These are phyloP conservation scores for Mesaphorura yosii DNA, from an alignment of 1,140 invertebrate species.

Conservation along the genomic window DNA sequence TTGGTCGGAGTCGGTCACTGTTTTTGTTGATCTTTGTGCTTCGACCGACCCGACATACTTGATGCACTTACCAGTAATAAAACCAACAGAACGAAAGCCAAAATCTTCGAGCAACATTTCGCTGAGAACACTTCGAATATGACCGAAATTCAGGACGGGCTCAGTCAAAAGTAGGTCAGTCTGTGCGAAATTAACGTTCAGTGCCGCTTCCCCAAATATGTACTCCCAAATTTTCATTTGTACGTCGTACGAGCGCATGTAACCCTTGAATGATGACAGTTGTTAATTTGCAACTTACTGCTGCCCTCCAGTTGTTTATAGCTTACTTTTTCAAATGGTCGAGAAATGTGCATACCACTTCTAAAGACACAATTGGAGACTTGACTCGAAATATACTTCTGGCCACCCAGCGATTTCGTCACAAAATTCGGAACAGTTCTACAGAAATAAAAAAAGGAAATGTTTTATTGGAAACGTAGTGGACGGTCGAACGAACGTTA, in stretches of 20 bases:
- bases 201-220: slow-evolving; percentile 78
- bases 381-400: slow-evolving; percentile 85
- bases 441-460: slow-evolving; percentile 29
- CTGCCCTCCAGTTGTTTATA: background rate
- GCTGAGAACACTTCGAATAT: slow-evolving; percentile 81
- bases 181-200: slow-evolving; percentile 61
- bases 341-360: slow-evolving; percentile 83
- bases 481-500: background rate
- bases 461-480: slow-evolving; percentile 37
- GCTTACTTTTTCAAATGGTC: slow-evolving; percentile 77
- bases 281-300: too few species aligned
- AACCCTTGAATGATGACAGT: slow-evolving; percentile 50
- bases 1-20: too few species aligned
- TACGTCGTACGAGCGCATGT: slow-evolving; percentile 88
- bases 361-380: slow-evolving; percentile 91
- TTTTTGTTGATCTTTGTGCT: too few species aligned
- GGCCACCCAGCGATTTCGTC: slow-evolving; percentile 94
- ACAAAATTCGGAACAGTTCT: slow-evolving; percentile 90
- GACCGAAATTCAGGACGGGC: slow-evolving; percentile 84
- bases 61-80: slow-evolving; percentile 62
- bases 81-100: slow-evolving; percentile 70
- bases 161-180: slow-evolving; percentile 81
- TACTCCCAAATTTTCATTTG: slow-evolving; percentile 95
- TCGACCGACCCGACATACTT: too few species aligned
- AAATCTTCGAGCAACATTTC: slow-evolving; percentile 98